Evolutionary conservation across 2,888 invertebrate species (phyloP), one percentile per base, ranked within the genome.

Genomic region (Phlogophora meticulosa): DNA sequence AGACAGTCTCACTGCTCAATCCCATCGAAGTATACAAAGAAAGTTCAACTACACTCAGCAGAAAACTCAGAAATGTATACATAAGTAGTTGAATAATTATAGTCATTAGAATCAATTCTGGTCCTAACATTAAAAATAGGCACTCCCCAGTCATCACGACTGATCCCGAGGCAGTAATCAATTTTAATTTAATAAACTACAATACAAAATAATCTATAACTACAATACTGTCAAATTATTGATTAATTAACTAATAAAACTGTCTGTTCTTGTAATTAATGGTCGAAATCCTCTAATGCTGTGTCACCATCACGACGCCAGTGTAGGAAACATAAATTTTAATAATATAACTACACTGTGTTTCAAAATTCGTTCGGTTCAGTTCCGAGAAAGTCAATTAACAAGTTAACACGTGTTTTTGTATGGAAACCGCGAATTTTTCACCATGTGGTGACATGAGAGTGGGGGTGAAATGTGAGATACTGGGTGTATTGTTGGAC

Each of bases 331-430:
- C 87, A 93, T 93, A 91, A 91, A n/a, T n/a, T n/a, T n/a, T n/a
- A n/a, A 92, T 93, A 92, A 93, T 80, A 72, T n/a, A n/a, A n/a
- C 59, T 34, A 60, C 59, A 58, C 53, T 48, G 46, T 68, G 68
- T 76, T 72, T 57, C 71, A 48, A 81, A 78, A 78, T 63, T 34
- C 24, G 15, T 70, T 62, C 66, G 64, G 60, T 72, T 82, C 74
- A 77, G 76, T 93, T 93, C 94, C 85, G 76, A 91, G 94, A 94
- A 94, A 91, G 89, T 85, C 89, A 89, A 92, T 94, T 94, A 92
- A 89, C 94, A 90, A 90, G 83, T 94, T 93, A 88, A 90, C 94
- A 94, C 94, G 81, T 91, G 90, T 91, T 93, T 94, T 94, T 93
- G 88, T 86, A 72, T 11, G 32, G 34, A 52, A 73, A 72, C n/a